A percentile compares a stretch with the other conserved stretches of the same genome.
These are phyloP conservation scores for Gymnothorax reevesii DNA, from an alignment of 2,797 vertebrate species.

Conservation along the genomic window DNA sequence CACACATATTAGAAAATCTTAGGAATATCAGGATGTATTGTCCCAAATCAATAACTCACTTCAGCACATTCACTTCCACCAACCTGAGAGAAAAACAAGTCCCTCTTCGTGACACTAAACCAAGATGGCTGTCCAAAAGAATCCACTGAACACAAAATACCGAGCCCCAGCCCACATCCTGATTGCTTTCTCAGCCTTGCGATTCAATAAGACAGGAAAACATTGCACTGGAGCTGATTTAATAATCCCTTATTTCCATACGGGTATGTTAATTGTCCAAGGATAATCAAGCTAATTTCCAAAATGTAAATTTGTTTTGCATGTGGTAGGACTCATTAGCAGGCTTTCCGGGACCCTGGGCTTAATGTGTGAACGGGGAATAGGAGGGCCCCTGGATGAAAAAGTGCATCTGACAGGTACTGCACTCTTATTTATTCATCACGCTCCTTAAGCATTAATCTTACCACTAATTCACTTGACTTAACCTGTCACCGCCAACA, in stretches of 20 bases:
- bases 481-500: constrained; percentile 35
- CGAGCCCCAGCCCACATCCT: constrained; percentile 50
- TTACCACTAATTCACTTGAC: constrained; percentile 28
- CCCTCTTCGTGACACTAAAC: neutral
- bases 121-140: constrained; percentile 28
- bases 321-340: constrained; percentile 68
- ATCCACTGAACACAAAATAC: constrained; percentile 50
- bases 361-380: constrained; percentile 55
- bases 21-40: neutral
- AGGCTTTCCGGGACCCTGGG: constrained; percentile 46
- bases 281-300: constrained; percentile 77
- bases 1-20: neutral
- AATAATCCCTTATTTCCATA: constrained; percentile 65
- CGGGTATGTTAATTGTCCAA: constrained; percentile 71
- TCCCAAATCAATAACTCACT: neutral
- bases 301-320: constrained; percentile 71
- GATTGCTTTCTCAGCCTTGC: constrained; percentile 2
- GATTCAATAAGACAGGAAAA: constrained; percentile 23
- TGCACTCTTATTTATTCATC: constrained; percentile 27
- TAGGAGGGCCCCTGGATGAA: constrained; percentile 38
- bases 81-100: neutral
- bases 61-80: neutral
- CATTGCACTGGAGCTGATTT: constrained; percentile 62
- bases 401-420: constrained; percentile 41
- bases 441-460: constrained; percentile 25